A percentile compares a stretch with the other conserved stretches of the same genome.
These are phyloP conservation scores for Formica aserva DNA, from an alignment of 2,888 invertebrate genomes.

Conservation along the genomic window DNA sequence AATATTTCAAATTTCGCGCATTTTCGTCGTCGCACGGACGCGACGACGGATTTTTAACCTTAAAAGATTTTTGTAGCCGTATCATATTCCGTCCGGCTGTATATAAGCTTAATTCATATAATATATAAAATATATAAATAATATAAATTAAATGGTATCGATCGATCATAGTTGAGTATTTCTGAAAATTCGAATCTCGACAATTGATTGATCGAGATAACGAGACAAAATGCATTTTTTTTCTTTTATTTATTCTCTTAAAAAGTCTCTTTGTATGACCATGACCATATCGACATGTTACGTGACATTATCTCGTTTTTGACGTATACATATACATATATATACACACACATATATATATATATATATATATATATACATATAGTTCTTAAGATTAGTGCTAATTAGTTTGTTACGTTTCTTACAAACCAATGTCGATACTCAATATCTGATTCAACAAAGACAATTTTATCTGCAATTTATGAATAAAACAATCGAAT, in stretches of 20 bases:
- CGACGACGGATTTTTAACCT: background rate
- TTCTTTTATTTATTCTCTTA: too few species aligned
- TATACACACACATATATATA: too few species aligned
- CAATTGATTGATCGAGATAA: background rate
- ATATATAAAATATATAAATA: background rate
- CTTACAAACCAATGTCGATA: background rate
- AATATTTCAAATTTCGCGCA: background rate
- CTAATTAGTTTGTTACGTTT: background rate
- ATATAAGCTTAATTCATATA: background rate
- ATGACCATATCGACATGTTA: too few species aligned
- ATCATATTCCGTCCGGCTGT: background rate
- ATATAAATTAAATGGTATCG: background rate
- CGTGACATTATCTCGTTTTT: too few species aligned
- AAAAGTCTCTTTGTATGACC: too few species aligned
- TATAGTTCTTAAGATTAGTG: background rate
- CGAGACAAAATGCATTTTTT: too few species aligned
- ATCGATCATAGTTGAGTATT: background rate
- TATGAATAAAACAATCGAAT: background rate
- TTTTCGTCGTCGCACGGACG: background rate
- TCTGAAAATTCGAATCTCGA: background rate
- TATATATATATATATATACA: too few species aligned
- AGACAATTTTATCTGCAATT: background rate
- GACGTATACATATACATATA: too few species aligned
- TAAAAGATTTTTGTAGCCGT: background rate
- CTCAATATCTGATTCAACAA: background rate